phyloP scores from a whole-genome alignment of 2,888 invertebrate genomes.

The Malachius bipustulatus region DNA sequence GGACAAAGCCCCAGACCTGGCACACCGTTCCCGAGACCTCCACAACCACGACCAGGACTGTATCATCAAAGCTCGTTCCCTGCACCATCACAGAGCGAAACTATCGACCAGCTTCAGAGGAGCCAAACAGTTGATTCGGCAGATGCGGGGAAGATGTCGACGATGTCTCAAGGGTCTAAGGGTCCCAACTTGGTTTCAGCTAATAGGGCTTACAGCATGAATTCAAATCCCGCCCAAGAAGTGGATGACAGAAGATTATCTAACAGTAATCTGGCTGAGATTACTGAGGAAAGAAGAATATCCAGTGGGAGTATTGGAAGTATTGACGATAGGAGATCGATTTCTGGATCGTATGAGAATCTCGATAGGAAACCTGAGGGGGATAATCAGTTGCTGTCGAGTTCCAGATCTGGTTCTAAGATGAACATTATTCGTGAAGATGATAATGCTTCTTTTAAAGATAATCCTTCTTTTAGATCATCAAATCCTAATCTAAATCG shows the following conservation, averaged over 20 bases:
- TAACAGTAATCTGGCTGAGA: too few relatives aligned
- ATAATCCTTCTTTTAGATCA: too few relatives aligned
- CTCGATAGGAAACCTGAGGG: constrained; percentile 22
- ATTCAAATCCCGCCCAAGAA: constrained; percentile 39
- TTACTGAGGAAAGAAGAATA: constrained; percentile 42
- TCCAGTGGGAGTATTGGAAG: constrained; percentile 42
- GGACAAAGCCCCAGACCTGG: constrained; percentile 34
- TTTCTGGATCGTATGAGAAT: constrained; percentile 23
- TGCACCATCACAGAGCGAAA: constrained; percentile 19
- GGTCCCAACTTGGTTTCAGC: constrained; percentile 34
- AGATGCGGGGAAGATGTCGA: constrained; percentile 36
- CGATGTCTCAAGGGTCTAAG: constrained; percentile 33
- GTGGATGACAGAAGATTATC: too few relatives aligned
- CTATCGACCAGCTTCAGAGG: constrained; percentile 18
- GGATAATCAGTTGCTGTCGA: constrained; percentile 26
- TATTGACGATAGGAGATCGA: constrained; percentile 33
- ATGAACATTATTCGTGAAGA: constrained; percentile 29
- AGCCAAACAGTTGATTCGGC: constrained; percentile 31
- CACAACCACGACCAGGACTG: constrained; percentile 25
- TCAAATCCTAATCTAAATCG: too few relatives aligned
- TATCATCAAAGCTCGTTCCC: constrained; percentile 28
- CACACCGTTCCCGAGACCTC: constrained; percentile 42
- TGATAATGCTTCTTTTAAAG: constrained; percentile 14
- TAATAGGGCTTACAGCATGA: constrained; percentile 45
- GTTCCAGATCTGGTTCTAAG: constrained; percentile 26